Percentiles rank a stretch among this genome's conserved stretches.
Conservation (phyloP, 2,113 vertebrate genomes). For the Pedetes capensis region DNA sequence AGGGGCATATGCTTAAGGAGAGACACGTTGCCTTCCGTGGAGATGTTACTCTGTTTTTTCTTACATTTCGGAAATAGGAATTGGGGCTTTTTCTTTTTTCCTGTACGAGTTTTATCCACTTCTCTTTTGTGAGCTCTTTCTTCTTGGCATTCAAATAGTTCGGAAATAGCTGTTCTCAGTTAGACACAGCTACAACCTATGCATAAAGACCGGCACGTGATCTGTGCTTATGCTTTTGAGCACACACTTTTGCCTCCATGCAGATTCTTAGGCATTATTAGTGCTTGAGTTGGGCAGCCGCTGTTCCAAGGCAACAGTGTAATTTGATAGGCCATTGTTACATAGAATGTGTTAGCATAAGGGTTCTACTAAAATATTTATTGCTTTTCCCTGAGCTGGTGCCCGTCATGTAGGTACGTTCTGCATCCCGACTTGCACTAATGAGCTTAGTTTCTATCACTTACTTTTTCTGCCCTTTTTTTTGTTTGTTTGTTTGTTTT, state of each 20-base stretch:
- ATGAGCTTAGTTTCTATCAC: not conserved
- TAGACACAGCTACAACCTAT: not conserved
- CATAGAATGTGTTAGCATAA: not conserved
- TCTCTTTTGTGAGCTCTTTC: not conserved
- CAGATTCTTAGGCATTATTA: not conserved
- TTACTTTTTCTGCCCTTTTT: not conserved
- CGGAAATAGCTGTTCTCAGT: not conserved
- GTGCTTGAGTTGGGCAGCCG: not conserved
- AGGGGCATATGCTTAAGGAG: not conserved
- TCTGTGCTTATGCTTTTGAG: not conserved
- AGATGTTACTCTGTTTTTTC: not conserved
- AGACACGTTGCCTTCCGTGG: not conserved
- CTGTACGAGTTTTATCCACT: not conserved
- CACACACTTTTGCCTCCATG: not conserved
- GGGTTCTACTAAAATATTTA: constrained; percentile 55
- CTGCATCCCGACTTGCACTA: not conserved
- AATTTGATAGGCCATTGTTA: not conserved
- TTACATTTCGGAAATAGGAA: not conserved
- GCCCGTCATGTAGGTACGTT: not conserved
- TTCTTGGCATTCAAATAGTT: not conserved
- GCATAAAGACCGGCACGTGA: not conserved
- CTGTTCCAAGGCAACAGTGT: not conserved
- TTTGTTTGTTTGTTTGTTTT: no score
- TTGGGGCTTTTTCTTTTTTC: not conserved
- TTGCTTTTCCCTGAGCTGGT: not conserved